Percentiles rank a stretch among this genome's conserved stretches.
phyloP scores from a whole-genome alignment of 2,113 vertebrate genomes.

The Macaca mulatta region DNA sequence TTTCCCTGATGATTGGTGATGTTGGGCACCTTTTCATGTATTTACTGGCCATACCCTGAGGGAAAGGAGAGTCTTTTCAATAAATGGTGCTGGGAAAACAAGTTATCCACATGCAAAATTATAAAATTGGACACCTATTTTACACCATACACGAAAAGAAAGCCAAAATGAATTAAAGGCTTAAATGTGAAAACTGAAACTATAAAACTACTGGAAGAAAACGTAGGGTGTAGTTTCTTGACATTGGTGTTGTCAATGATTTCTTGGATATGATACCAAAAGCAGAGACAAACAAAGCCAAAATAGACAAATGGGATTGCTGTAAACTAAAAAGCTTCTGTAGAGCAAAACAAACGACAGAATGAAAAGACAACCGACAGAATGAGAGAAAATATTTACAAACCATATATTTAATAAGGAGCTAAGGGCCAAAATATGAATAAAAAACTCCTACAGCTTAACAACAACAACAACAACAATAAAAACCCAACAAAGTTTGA shows the following conservation, averaged over 20 bases:
- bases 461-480: not conserved
- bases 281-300: not conserved
- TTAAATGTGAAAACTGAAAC: not conserved
- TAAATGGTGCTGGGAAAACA: not conserved
- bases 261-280: not conserved
- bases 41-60: not conserved
- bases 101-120: not conserved
- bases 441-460: not conserved
- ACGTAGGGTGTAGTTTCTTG: not conserved
- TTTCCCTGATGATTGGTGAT: not conserved
- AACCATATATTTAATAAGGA: not conserved
- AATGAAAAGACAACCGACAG: not conserved
- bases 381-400: not conserved
- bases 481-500: too few relatives aligned
- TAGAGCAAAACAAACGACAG: not conserved
- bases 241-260: not conserved
- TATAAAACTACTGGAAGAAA: not conserved
- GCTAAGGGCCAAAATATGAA: not conserved
- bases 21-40: not conserved
- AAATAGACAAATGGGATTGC: not conserved
- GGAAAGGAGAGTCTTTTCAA: not conserved
- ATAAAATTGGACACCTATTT: not conserved
- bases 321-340: not conserved
- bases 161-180: not conserved
- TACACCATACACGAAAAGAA: not conserved